These are phyloP conservation scores for Pachliopta kotzebuea DNA, from an alignment of 2,888 invertebrate species.

Conservation along the genomic window DNA sequence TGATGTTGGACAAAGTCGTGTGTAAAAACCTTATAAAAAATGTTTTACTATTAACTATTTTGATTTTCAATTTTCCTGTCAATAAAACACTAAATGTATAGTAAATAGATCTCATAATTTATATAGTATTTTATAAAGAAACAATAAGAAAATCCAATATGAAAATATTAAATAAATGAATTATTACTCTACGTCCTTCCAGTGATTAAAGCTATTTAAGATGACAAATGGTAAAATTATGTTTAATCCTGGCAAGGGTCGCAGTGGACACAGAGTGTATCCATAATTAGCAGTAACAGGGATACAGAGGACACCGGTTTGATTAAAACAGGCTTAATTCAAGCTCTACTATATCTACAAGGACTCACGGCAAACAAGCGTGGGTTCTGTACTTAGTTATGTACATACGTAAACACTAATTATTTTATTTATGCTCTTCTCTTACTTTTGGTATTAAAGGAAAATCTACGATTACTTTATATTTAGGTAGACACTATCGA, in stretches of 20 bases:
- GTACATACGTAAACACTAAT: neutral
- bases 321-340: slow-evolving; percentile 27
- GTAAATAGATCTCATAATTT: no score
- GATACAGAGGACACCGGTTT: slow-evolving; percentile 20
- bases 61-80: no score
- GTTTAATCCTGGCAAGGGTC: slow-evolving; percentile 22
- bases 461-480: no score
- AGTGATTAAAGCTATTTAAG: slow-evolving; percentile 8
- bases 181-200: neutral
- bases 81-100: no score
- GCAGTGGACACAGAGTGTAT: slow-evolving; percentile 19
- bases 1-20: no score
- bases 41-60: no score
- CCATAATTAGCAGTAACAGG: slow-evolving; percentile 26
- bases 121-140: no score
- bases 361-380: neutral
- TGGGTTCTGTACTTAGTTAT: slow-evolving; percentile 3
- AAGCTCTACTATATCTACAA: slow-evolving; percentile 7
- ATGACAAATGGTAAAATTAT: slow-evolving; percentile 22
- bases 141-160: no score
- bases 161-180: neutral
- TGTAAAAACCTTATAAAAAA: no score
- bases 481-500: neutral
- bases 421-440: neutral
- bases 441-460: neutral